Conservation (phyloP, 2,113 vertebrate genomes). For the Anoura caudifer region DNA sequence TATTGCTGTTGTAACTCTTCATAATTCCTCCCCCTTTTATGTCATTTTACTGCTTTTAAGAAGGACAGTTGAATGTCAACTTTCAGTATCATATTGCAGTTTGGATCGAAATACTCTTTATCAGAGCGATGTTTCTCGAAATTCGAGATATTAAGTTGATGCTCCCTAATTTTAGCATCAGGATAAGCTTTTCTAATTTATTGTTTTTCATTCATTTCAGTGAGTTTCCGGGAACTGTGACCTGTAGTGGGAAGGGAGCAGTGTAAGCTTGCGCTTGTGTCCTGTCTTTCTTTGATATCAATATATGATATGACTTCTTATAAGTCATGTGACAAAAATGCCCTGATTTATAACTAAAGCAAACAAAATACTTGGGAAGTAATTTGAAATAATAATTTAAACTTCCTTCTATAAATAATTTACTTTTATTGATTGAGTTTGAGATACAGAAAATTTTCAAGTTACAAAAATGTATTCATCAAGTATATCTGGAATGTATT, state of each 20-base stretch:
- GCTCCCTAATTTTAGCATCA: not conserved
- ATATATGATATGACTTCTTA: not conserved
- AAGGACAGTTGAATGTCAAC: not conserved
- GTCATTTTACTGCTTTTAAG: not conserved
- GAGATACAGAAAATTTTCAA: not conserved
- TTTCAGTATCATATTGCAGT: not conserved
- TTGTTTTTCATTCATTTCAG: not conserved
- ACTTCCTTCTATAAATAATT: not conserved
- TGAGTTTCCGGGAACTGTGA: not conserved
- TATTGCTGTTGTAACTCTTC: not conserved
- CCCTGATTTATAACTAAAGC: not conserved
- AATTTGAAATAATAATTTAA: not conserved
- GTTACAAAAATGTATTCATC: not conserved
- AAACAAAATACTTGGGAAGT: not conserved
- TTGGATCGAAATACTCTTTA: not conserved
- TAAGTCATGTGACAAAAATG: not conserved
- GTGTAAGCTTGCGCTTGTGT: not conserved
- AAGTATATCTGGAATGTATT: not conserved
- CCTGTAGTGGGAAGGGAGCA: not conserved
- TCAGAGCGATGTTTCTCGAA: not conserved
- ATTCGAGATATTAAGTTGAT: not conserved
- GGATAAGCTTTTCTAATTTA: not conserved
- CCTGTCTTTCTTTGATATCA: not conserved
- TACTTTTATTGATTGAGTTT: not conserved
- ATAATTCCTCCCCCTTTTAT: not conserved